Evolutionary conservation across 2,888 invertebrate genomes (phyloP).

Genomic region (Apeira syringaria): DNA sequence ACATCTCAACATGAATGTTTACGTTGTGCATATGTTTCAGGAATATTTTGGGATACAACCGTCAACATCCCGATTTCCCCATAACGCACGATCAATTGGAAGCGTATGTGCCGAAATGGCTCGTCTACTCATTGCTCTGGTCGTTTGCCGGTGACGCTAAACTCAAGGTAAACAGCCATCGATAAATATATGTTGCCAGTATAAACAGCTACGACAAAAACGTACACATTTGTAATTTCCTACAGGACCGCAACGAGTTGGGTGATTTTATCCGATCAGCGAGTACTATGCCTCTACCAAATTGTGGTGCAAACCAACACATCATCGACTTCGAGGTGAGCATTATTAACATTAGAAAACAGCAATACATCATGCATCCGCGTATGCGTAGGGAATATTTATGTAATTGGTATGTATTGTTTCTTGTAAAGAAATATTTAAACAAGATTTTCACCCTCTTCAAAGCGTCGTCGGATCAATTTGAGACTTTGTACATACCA

Average conservation of each 20-base stretch:
- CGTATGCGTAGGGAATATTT: neutral
- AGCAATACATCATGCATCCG: neutral
- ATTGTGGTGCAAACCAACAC: conserved; percentile 89
- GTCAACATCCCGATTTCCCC: conserved; percentile 97
- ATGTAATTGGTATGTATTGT: too few relatives aligned
- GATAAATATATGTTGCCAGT: neutral
- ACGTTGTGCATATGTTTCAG: conserved; percentile 55
- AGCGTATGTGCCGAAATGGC: conserved; percentile 95
- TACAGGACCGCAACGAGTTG: conserved; percentile 90
- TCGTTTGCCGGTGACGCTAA: conserved; percentile 99
- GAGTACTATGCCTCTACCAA: conserved; percentile 96
- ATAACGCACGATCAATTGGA: conserved; percentile 96
- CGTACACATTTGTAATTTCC: too few relatives aligned
- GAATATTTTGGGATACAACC: conserved; percentile 96
- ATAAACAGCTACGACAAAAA: neutral
- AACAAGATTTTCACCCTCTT: too few relatives aligned
- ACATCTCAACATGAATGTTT: too few relatives aligned
- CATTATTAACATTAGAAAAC: conserved; percentile 18
- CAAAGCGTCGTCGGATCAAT: too few relatives aligned
- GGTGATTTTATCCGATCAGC: conserved; percentile 98
- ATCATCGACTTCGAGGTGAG: conserved; percentile 97
- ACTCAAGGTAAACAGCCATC: conserved; percentile 87
- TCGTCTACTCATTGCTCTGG: conserved; percentile 97
- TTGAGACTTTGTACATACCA: too few relatives aligned
- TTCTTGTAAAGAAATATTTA: too few relatives aligned